A percentile compares a stretch with the other conserved stretches of the same genome.
phyloP scores from a whole-genome alignment of 2,888 invertebrate species.

The Graphium colonna region DNA sequence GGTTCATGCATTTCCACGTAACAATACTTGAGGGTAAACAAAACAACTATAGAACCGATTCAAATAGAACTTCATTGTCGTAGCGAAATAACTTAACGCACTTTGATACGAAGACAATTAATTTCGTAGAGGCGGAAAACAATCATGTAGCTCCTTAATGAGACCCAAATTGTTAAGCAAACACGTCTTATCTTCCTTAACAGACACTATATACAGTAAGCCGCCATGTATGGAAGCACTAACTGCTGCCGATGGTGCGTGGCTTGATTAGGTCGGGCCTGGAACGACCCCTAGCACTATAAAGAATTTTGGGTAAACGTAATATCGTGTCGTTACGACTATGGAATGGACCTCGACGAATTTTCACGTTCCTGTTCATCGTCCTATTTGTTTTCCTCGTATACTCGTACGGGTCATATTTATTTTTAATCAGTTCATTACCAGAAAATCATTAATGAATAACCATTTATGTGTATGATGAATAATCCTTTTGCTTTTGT shows the following conservation, averaged over 20 bases:
- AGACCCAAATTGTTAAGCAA: constrained; percentile 22
- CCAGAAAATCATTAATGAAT: too few species aligned
- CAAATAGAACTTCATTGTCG: constrained; percentile 16
- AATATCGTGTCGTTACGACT: constrained; percentile 74
- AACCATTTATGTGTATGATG: too few species aligned
- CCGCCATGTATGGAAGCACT: constrained; percentile 31
- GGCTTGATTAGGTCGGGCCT: constrained; percentile 66
- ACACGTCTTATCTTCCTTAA: constrained; percentile 30
- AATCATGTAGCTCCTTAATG: constrained; percentile 28
- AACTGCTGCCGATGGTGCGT: constrained; percentile 42
- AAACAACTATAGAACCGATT: constrained; percentile 13
- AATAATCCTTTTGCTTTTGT: too few species aligned
- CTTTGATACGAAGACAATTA: constrained; percentile 21
- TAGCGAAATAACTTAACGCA: constrained; percentile 9
- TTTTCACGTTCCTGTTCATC: constrained; percentile 29
- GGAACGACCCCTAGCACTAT: constrained; percentile 58
- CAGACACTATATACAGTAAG: constrained; percentile 36
- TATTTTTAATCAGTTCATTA: not conserved
- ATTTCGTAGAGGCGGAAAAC: constrained; percentile 19
- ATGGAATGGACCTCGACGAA: constrained; percentile 58
- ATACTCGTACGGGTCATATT: not conserved
- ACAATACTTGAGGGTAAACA: not conserved
- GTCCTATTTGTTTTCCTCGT: constrained; percentile 8
- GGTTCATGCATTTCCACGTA: not conserved
- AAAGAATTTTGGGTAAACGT: constrained; percentile 75